Evolutionary conservation across 2,113 vertebrate species (phyloP).

Genomic region (Labrus mixtus): DNA sequence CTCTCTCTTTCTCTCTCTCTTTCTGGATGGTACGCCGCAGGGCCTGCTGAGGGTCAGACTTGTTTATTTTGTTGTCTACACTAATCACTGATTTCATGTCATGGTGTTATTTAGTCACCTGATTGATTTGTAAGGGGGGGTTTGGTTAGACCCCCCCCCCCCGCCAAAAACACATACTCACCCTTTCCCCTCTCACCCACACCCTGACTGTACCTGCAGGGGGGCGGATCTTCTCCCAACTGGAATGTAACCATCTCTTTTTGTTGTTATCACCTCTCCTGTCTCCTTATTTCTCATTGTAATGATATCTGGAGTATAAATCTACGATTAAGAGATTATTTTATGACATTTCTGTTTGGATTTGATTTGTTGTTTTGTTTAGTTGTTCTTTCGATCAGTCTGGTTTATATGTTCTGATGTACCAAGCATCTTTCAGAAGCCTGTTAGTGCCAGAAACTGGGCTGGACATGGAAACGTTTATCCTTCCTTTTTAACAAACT

Average conservation of each 20-base stretch:
- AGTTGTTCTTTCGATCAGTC: not conserved
- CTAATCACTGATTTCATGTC: constrained; percentile 6
- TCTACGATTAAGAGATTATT: not conserved
- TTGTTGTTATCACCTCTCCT: not conserved
- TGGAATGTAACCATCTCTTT: constrained; percentile 32
- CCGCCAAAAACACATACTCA: not conserved
- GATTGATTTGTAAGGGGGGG: not conserved
- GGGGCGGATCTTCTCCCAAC: constrained; percentile 8
- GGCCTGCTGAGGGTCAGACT: constrained; percentile 23
- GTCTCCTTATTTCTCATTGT: not conserved
- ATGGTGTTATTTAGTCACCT: constrained; percentile 4
- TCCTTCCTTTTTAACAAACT: not conserved
- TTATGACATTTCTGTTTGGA: not conserved
- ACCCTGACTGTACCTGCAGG: not conserved
- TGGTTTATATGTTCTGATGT: not conserved
- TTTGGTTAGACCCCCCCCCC: not conserved
- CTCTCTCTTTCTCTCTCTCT: not conserved
- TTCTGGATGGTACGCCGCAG: constrained; percentile 1
- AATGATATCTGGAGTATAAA: not conserved
- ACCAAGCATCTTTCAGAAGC: not conserved
- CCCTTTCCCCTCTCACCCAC: no score
- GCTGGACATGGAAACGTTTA: no score
- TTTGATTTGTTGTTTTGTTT: constrained; percentile 5
- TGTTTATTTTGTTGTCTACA: not conserved
- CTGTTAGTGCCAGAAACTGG: constrained; percentile 25